phyloP scores from a whole-genome alignment of 2,113 vertebrate genomes.

The Falco punctatus region DNA sequence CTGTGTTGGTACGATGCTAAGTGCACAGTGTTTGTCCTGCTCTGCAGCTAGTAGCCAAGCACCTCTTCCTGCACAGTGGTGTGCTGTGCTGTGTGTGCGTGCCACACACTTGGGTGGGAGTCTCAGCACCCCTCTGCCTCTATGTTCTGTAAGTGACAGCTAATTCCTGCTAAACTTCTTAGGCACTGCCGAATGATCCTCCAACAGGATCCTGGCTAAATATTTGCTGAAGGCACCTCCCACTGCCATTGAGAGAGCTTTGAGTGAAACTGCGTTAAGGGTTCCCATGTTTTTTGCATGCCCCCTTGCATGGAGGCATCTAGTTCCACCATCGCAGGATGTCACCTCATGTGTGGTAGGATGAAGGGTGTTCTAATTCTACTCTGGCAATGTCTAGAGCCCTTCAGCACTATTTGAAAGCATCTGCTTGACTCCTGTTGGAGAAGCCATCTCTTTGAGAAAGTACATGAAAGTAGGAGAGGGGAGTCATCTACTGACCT shows the following conservation, averaged over 20 bases:
- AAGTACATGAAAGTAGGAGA: not conserved
- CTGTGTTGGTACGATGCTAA: rapidly evolving
- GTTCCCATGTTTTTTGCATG: not conserved
- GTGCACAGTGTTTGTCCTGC: rapidly evolving
- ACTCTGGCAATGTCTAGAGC: not conserved
- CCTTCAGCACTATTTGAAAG: not conserved
- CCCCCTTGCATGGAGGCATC: not conserved
- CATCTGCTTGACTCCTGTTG: not conserved
- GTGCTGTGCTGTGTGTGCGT: not conserved
- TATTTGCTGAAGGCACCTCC: not conserved
- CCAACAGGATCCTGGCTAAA: not conserved
- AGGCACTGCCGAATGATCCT: not conserved
- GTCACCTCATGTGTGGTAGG: not conserved
- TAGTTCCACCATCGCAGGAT: not conserved
- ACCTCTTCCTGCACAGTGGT: not conserved
- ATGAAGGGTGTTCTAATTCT: not conserved
- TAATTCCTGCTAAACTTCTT: not conserved
- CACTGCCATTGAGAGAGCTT: not conserved
- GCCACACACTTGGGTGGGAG: rapidly evolving
- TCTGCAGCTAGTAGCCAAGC: not conserved
- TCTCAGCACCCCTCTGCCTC: not conserved
- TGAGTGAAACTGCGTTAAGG: not conserved
- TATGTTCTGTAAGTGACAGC: not conserved
- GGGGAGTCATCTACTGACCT: not conserved
- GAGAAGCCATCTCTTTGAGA: not conserved